Base-by-base conservation (phyloP, 2,888 invertebrate genomes). In the Ditylenchus weischeri region DNA sequence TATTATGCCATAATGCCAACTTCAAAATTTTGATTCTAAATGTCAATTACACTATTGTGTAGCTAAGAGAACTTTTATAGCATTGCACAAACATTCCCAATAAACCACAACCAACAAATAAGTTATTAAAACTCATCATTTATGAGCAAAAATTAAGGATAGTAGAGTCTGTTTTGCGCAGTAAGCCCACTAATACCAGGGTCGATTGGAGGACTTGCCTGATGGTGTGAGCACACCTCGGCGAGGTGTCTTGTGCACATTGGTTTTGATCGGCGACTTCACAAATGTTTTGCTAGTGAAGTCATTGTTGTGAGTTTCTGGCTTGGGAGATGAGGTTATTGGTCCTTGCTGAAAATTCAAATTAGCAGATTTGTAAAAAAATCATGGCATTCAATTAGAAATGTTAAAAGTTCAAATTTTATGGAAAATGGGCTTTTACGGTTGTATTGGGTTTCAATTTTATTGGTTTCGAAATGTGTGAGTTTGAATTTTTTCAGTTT, bases 241-340 rank as follows among this genome's bases (percentile, higher is more conserved):
- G 1, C 23, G 29, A 54, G 54, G 54, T 2, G 54, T 54, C 54
- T 54, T 54, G 10, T 54, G 54, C 4, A 54, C 54, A 54, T 29
- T 54, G 54, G 54, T 54, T 54, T 54, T 54, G 23, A 29, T n/a
- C 15, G 54, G 54, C 54, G 54, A 23, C 54, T 54, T 54, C 54
- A 29, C 21, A 29, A 54, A 54, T 23, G 54, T 54, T 54, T 54
- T 54, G 23, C 23, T 11, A 29, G 21, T 54, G 13, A 11, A 11
- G 23, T 23, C 29, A 29, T 6, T 13, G n/a, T 10, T 10, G 10
- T 23, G 54, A 21, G 11, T 54, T 10, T 21, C 54, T 23, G 10
- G 21, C 6, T 21, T 21, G 13, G 54, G 54, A 5, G 54, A 54
- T 13, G 54, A 54, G 29, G 54, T 54, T 21, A 54, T 18, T 29